These are phyloP conservation scores for Doris montereyensis DNA, from an alignment of 2,888 invertebrate genomes.

Conservation along the genomic window DNA sequence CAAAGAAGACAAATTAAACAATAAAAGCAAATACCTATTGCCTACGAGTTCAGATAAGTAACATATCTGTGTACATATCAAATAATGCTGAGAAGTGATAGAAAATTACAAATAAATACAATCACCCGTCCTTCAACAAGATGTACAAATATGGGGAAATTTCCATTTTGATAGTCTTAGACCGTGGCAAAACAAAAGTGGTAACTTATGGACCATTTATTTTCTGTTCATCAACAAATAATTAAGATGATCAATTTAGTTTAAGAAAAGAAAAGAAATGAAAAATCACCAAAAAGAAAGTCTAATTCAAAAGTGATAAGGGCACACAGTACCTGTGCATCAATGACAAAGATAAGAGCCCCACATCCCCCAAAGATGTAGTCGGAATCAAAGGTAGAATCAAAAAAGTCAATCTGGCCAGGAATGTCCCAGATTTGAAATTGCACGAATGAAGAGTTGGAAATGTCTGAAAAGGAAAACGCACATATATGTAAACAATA, in stretches of 20 bases:
- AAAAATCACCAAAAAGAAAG: background rate
- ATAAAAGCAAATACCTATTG: no score
- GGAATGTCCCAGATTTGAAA: slow-evolving; percentile 99
- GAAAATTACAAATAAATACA: no score
- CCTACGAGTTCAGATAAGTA: no score
- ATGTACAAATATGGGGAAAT: no score
- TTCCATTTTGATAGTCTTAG: no score
- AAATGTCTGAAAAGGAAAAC: slow-evolving; percentile 81
- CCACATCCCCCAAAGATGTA: slow-evolving; percentile 98
- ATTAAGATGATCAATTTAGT: background rate
- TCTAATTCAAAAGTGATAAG: no score
- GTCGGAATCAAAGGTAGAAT: slow-evolving; percentile 95
- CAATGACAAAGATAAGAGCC: slow-evolving; percentile 98
- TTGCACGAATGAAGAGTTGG: slow-evolving; percentile 97
- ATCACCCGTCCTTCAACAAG: no score
- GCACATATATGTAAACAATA: no score
- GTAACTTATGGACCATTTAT: background rate
- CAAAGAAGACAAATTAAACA: no score
- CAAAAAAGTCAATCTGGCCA: slow-evolving; percentile 98
- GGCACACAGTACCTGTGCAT: slow-evolving; percentile 80
- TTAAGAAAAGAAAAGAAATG: background rate
- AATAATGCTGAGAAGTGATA: no score
- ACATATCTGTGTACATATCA: no score
- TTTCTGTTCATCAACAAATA: background rate
- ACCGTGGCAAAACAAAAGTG: no score